These are phyloP conservation scores for Lepetodrilus schrolli DNA, from an alignment of 2,888 invertebrate genomes.

Conservation along the genomic window DNA sequence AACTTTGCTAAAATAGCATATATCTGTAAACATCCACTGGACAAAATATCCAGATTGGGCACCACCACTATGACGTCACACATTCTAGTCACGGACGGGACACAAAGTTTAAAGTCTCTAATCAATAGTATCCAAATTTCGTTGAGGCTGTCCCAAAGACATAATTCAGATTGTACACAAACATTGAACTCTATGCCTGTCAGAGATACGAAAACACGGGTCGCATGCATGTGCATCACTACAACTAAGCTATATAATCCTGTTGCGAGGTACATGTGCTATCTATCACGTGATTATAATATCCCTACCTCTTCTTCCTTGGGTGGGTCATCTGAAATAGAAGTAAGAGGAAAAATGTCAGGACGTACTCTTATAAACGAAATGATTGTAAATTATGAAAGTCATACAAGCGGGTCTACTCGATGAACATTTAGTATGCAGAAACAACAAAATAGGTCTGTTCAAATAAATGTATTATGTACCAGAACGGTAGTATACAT, in stretches of 20 bases:
- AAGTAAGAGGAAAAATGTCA: too few species aligned
- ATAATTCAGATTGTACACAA: neutral
- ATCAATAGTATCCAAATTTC: neutral
- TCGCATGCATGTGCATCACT: neutral
- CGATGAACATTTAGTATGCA: neutral
- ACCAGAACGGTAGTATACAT: too few species aligned
- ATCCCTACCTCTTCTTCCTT: neutral
- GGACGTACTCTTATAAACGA: too few species aligned
- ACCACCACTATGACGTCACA: neutral
- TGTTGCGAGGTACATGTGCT: neutral
- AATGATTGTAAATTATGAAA: neutral
- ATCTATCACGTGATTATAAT: neutral
- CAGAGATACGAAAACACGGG: neutral
- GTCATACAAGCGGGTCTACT: neutral
- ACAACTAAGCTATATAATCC: neutral
- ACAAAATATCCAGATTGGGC: too few species aligned
- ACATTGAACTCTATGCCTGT: conserved; percentile 18
- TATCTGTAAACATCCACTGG: too few species aligned
- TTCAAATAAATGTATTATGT: too few species aligned
- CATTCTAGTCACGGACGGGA: neutral
- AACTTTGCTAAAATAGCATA: too few species aligned
- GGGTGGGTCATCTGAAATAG: neutral
- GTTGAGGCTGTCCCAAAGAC: too few species aligned
- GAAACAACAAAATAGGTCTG: too few species aligned
- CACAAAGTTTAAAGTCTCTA: neutral